A percentile compares a stretch with the other conserved stretches of the same genome.
Conservation (phyloP, 2,113 vertebrate species). For the Hepsetus odoe region DNA sequence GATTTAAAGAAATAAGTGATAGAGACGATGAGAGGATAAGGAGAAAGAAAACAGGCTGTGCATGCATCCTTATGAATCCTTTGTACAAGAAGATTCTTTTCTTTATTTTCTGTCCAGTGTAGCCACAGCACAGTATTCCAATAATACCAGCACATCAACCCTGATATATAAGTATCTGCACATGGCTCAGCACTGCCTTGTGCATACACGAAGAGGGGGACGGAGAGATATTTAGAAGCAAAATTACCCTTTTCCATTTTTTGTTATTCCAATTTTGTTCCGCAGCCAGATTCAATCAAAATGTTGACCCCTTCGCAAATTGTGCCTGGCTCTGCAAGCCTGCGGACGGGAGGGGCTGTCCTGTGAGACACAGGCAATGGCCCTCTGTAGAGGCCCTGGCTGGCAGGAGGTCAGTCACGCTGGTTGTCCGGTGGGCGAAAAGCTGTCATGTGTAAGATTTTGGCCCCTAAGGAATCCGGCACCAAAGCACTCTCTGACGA, state of each 20-base stretch:
- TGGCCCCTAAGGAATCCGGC: conserved; percentile 3
- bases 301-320: conserved; percentile 26
- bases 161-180: background rate
- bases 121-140: no score
- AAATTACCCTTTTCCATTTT: conserved; percentile 14
- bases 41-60: no score
- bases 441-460: conserved; percentile 9
- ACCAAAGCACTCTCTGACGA: background rate
- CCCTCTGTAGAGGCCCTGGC: background rate
- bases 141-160: no score
- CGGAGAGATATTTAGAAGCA: background rate
- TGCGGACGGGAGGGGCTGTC: conserved; percentile 3
- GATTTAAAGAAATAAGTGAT: no score
- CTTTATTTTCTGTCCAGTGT: no score
- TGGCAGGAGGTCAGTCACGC: background rate
- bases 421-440: conserved; percentile 19
- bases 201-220: background rate
- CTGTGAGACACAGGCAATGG: conserved; percentile 11
- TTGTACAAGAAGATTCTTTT: no score
- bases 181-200: background rate
- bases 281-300: conserved; percentile 33
- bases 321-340: background rate
- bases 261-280: conserved; percentile 29
- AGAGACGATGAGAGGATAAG: no score
- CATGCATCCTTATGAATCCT: no score